These are phyloP conservation scores for Heterohyrax brucei DNA, from an alignment of 2,797 vertebrate genomes.

Conservation along the genomic window DNA sequence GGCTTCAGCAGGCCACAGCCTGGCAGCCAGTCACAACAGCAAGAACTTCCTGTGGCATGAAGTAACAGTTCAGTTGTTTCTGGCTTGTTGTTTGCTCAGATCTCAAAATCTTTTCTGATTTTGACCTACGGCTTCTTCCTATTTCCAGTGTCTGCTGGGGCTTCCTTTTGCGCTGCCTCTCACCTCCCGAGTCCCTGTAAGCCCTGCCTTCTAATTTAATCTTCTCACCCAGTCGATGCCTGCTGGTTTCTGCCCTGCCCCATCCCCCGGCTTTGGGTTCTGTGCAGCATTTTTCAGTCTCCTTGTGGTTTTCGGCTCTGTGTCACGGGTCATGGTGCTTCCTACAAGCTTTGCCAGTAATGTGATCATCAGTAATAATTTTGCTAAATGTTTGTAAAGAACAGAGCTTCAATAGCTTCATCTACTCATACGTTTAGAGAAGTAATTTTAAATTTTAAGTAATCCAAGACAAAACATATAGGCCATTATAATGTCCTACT, in stretches of 20 bases:
- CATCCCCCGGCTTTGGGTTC: background rate
- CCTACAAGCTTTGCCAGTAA: background rate
- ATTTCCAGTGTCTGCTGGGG: background rate
- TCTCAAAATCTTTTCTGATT: conserved; percentile 21
- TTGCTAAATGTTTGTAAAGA: background rate
- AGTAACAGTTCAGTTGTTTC: background rate
- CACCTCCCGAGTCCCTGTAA: background rate
- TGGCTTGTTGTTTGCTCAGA: background rate
- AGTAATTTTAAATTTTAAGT: conserved; percentile 8
- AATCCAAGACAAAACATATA: conserved; percentile 84
- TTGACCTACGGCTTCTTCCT: background rate
- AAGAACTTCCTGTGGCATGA: conserved; percentile 18
- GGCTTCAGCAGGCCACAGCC: background rate
- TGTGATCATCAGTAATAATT: background rate
- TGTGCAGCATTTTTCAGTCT: conserved; percentile 1
- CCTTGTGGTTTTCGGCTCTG: conserved; percentile 59
- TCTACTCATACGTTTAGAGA: background rate
- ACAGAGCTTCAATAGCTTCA: background rate
- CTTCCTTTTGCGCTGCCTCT: background rate
- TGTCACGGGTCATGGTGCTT: background rate
- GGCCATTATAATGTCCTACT: conserved; percentile 79
- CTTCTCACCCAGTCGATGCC: background rate
- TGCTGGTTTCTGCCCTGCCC: background rate
- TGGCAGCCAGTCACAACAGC: background rate
- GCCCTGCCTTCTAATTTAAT: background rate